phyloP scores from a whole-genome alignment of 1,140 invertebrate genomes.

The Neotoxoptera formosana region DNA sequence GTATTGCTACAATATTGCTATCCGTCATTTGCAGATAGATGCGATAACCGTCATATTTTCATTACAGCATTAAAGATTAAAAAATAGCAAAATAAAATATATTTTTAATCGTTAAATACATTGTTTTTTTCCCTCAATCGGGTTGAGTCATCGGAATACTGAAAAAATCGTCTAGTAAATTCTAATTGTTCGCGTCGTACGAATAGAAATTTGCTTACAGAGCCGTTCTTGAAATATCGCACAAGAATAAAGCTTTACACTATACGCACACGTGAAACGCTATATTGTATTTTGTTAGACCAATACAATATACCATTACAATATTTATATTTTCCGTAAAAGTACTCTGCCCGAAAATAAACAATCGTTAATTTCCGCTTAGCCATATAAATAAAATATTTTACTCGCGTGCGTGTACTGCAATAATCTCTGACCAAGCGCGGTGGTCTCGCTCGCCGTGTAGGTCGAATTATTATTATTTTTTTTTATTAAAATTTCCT shows the following conservation, averaged over 20 bases:
- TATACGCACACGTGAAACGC: background rate
- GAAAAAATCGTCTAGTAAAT: background rate
- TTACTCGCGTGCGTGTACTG: background rate
- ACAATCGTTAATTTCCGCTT: constrained; percentile 37
- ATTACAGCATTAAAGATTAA: background rate
- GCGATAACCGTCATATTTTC: background rate
- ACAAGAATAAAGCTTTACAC: background rate
- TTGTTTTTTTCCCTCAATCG: too few relatives aligned
- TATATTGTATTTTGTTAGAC: background rate
- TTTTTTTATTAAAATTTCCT: background rate
- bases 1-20: background rate
- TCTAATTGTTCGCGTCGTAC: background rate
- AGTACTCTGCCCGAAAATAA: constrained; percentile 21
- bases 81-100: background rate
- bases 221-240: background rate
- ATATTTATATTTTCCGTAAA: background rate
- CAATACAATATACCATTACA: background rate
- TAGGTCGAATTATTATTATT: constrained; percentile 16
- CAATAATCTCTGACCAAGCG: background rate
- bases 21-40: background rate
- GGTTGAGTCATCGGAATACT: background rate
- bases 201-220: constrained; percentile 23
- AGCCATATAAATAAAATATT: background rate
- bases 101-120: background rate
- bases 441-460: background rate